Conservation (phyloP, 1,140 invertebrate genomes). For the Meloidogyne floridensis region DNA sequence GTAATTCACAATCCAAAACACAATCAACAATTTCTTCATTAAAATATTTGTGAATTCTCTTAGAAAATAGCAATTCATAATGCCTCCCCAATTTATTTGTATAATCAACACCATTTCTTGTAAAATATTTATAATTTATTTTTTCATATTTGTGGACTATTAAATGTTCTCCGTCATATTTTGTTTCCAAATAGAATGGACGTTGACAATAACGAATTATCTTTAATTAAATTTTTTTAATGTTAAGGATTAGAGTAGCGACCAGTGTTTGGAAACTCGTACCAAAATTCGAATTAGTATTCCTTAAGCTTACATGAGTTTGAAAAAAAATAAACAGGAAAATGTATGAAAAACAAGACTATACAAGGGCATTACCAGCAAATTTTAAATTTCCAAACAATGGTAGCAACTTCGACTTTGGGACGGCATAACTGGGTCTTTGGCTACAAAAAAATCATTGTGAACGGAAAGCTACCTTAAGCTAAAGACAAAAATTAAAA, state of each 20-base stretch:
- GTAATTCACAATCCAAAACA: slow-evolving; percentile 51
- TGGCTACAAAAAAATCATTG: no score
- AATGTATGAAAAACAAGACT: no score
- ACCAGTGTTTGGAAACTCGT: no score
- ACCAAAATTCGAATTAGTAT: no score
- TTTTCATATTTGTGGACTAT: slow-evolving; percentile 44
- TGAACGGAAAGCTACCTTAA: no score
- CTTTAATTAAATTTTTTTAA: slow-evolving; percentile 23
- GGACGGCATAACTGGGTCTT: no score
- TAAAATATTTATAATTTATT: slow-evolving; percentile 49
- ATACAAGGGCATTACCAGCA: no score
- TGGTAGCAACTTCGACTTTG: no score
- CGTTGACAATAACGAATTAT: slow-evolving; percentile 51
- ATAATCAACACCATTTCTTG: slow-evolving; percentile 48
- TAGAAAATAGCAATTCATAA: slow-evolving; percentile 27
- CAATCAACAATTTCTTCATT: slow-evolving; percentile 33
- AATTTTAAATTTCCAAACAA: no score
- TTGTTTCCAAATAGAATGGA: slow-evolving; percentile 51
- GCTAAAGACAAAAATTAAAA: no score
- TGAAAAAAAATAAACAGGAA: no score
- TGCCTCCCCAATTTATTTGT: slow-evolving; percentile 39
- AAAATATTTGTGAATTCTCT: slow-evolving; percentile 45
- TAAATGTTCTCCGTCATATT: slow-evolving; percentile 54
- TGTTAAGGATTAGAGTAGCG: neutral
- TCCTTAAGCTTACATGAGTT: no score